Evolutionary conservation across 2,888 invertebrate genomes (phyloP), one percentile per base, ranked within the genome.

Genomic region (Ophraella communa): DNA sequence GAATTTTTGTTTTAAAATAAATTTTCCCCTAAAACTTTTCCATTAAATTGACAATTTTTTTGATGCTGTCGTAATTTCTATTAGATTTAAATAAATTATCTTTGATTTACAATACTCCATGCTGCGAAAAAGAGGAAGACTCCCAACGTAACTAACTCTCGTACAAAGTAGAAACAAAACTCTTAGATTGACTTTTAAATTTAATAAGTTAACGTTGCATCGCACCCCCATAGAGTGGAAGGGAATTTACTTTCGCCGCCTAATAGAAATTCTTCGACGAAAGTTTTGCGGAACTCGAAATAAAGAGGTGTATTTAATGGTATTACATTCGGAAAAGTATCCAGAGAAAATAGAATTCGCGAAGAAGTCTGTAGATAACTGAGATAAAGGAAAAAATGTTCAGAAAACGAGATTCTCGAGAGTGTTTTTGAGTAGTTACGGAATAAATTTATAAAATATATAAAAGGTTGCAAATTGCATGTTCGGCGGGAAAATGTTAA

Each of bases 161-260:
- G 5, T 17, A 14, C 14, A 39, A 39, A 17, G 39, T 39, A 5
- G 39, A 57, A 49, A 54, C 56, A 44, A 53, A 51, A 66, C 42
- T 66, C 45, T 39, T 11, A 51, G 61, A 57, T 66, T 64, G 57
- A 57, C 61, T 64, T 42, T 64, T 55, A 54, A 55, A 61, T 67
- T 67, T 58, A 58, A 62, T 64, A 55, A 64, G 62, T 61, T 53
- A 56, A 49, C 58, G 53, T 64, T 59, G 44, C 58, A 54, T 54
- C 42, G 47, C 27, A 3, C 11, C 44, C n/a, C 8, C 33, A 27
- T 39, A 30, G 45, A 58, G 33, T 57, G 11, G 24, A 14, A 27
- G 57, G 53, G 33, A 63, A 53, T 63, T 58, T 47, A 52, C 39
- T 63, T 10, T 44, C 17, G 49, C 27, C 30, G 35, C 35, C 44